phyloP scores from a whole-genome alignment of 2,113 vertebrate species.

The Fukomys damarensis region DNA sequence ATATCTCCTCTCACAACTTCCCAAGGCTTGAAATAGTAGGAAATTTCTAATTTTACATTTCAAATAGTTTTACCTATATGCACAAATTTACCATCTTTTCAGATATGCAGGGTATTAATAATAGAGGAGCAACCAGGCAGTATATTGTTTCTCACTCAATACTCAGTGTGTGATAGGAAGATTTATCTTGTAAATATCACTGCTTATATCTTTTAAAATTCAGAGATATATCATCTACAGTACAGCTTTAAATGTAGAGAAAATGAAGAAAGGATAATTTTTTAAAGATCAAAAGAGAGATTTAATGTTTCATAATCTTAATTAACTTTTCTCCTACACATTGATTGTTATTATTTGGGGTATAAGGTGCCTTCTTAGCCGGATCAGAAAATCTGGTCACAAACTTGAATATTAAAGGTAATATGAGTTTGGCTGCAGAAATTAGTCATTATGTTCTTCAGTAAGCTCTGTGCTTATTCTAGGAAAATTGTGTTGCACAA shows the following conservation, averaged over 20 bases:
- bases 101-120: constrained; percentile 49
- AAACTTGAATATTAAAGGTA: constrained; percentile 56
- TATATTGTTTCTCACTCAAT: constrained; percentile 47
- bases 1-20: not conserved
- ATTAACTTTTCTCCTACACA: constrained; percentile 70
- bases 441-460: constrained; percentile 45
- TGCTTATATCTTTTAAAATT: constrained; percentile 55
- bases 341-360: constrained; percentile 77
- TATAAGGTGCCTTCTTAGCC: constrained; percentile 43
- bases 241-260: constrained; percentile 46
- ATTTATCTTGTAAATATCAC: constrained; percentile 73
- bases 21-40: constrained; percentile 17
- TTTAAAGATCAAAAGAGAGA: constrained; percentile 62
- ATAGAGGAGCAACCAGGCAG: not conserved
- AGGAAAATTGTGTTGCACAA: constrained; percentile 42
- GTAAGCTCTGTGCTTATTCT: constrained; percentile 59
- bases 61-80: constrained; percentile 59
- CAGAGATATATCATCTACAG: constrained; percentile 46
- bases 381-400: constrained; percentile 81
- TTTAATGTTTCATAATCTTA: constrained; percentile 82
- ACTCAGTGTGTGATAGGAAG: constrained; percentile 37
- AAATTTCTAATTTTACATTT: constrained; percentile 49
- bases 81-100: constrained; percentile 50
- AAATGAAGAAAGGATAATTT: constrained; percentile 42
- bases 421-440: constrained; percentile 57